These are phyloP conservation scores for Mastomys coucha DNA, from an alignment of 2,113 vertebrate species.

Conservation along the genomic window DNA sequence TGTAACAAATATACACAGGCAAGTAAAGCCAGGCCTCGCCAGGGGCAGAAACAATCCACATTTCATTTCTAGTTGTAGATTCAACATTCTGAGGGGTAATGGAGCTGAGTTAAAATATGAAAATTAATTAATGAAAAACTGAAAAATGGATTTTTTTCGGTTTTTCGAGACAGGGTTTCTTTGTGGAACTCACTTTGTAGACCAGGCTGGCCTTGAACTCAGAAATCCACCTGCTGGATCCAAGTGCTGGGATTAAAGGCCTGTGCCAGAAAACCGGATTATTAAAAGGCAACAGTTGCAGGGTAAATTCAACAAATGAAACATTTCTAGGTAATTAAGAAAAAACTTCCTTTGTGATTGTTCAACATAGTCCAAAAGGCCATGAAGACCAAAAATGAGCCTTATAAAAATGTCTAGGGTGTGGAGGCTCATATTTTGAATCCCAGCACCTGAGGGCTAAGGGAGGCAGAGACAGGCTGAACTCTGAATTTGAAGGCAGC, in stretches of 20 bases:
- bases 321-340: background rate
- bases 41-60: background rate
- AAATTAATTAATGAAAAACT: constrained; percentile 58
- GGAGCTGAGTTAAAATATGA: constrained; percentile 14
- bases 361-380: background rate
- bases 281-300: background rate
- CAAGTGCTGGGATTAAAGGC: too few species aligned
- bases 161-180: too few species aligned
- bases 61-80: background rate
- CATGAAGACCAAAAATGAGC: background rate
- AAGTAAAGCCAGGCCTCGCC: background rate
- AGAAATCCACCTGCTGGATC: too few species aligned
- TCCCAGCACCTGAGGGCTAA: background rate
- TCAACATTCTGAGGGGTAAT: background rate
- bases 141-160: too few species aligned
- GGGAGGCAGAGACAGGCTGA: background rate
- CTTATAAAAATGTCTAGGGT: background rate
- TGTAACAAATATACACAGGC: background rate
- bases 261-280: too few species aligned
- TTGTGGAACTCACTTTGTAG: too few species aligned
- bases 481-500: background rate
- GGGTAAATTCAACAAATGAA: background rate
- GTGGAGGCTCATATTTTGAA: background rate
- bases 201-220: too few species aligned
- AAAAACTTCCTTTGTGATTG: background rate